phyloP scores from a whole-genome alignment of 2,797 vertebrate species.

The Podargus strigoides region DNA sequence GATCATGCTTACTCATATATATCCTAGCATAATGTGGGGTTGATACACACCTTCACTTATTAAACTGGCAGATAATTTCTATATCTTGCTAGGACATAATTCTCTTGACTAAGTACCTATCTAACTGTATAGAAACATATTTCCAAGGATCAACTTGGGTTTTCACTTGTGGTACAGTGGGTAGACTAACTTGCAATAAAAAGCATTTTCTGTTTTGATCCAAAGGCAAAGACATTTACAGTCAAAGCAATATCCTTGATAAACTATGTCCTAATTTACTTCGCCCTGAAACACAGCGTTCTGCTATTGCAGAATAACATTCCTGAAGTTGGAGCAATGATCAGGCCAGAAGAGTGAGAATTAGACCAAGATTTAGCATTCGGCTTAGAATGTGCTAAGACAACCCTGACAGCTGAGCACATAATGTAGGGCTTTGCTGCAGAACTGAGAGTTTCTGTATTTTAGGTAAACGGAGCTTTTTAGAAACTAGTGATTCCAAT shows the following conservation, averaged over 20 bases:
- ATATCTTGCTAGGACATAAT: neutral
- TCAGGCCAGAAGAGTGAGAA: neutral
- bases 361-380: neutral
- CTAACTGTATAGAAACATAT: neutral
- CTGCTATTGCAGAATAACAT: neutral
- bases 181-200: neutral
- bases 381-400: neutral
- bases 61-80: neutral
- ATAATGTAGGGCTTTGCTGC: neutral
- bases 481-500: neutral
- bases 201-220: neutral
- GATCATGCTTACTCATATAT: neutral
- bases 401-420: neutral
- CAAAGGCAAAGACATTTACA: neutral
- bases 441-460: neutral
- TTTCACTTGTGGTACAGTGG: neutral
- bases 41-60: neutral
- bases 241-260: neutral
- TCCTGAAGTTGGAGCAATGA: accelerated
- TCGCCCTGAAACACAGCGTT: neutral
- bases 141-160: neutral
- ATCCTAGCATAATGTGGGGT: neutral
- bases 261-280: neutral
- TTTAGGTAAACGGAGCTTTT: neutral
- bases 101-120: neutral